These are phyloP conservation scores for Brachyalestes nurse DNA, from an alignment of 2,797 vertebrate genomes.

Conservation along the genomic window DNA sequence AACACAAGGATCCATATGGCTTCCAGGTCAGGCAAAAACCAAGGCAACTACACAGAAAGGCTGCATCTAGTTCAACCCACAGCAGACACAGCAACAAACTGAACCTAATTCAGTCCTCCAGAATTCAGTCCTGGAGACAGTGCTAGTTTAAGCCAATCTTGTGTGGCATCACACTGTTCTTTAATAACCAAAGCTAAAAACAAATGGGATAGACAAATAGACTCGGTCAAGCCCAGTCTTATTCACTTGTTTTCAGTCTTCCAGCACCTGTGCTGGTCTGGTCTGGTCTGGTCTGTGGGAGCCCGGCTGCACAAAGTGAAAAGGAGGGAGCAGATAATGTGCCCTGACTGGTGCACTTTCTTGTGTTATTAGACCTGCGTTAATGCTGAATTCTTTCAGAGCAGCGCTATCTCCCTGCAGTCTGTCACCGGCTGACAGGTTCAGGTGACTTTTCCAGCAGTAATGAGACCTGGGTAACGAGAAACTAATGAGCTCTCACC, in stretches of 20 bases:
- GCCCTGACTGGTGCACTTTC: background rate
- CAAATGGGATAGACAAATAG: background rate
- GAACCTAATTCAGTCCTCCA: background rate
- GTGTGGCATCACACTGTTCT: background rate
- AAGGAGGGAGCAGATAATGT: conserved; percentile 1
- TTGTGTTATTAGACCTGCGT: background rate
- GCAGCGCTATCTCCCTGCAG: conserved; percentile 53
- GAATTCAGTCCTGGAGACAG: no score
- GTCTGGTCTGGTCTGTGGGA: background rate
- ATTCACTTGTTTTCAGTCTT: background rate
- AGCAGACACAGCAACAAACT: background rate
- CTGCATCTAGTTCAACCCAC: background rate
- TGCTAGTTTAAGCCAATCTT: background rate
- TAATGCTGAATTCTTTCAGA: conserved; percentile 37
- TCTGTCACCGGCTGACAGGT: conserved; percentile 46
- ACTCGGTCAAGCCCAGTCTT: background rate
- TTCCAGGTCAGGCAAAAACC: background rate
- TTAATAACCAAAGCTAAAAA: background rate
- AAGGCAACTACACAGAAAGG: no score
- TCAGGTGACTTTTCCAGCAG: conserved; percentile 46
- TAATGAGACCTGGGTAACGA: conserved; percentile 55
- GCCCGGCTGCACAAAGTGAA: background rate
- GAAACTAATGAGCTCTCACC: conserved; percentile 57
- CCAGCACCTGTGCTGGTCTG: conserved; percentile 5
- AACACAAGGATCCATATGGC: background rate